Percentiles rank a stretch among this genome's conserved stretches.
Evolutionary conservation across 30 jellyfish, hydroid and myxozoan genomes (phyloP).

Genomic region (Clytia hemisphaerica): DNA sequence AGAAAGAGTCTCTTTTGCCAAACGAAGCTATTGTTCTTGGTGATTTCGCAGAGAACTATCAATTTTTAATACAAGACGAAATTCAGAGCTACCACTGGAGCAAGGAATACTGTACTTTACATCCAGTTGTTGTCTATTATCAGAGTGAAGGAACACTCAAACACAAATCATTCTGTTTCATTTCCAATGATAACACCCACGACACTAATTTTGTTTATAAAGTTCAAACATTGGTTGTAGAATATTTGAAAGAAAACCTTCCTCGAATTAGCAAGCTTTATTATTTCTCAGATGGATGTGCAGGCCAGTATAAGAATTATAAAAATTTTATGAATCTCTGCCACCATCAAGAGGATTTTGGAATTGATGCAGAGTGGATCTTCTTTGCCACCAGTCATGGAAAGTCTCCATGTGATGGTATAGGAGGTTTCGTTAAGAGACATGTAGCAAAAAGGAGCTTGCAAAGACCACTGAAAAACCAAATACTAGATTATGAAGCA

Average conservation of each 20-base stretch:
- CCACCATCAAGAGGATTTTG: constrained; percentile 38
- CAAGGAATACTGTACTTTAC: constrained; percentile 42
- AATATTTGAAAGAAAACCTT: constrained; percentile 8
- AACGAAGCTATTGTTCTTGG: constrained; percentile 35
- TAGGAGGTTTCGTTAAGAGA: too few species aligned
- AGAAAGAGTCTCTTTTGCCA: constrained; percentile 40
- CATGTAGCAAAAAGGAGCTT: too few species aligned
- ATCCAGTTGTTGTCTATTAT: constrained; percentile 53
- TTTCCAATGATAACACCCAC: constrained; percentile 46
- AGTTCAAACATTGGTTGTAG: constrained; percentile 5
- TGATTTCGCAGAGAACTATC: constrained; percentile 58
- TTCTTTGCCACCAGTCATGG: too few species aligned
- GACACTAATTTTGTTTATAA: constrained; percentile 32
- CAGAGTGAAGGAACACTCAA: constrained; percentile 8
- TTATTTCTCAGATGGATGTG: constrained; percentile 73
- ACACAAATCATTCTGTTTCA: constrained; percentile 36
- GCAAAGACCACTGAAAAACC: too few species aligned
- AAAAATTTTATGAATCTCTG: constrained; percentile 47
- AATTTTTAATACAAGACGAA: constrained; percentile 63
- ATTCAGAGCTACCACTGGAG: constrained; percentile 61
- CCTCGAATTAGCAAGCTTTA: constrained; percentile 3
- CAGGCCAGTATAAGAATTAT: constrained; percentile 74
- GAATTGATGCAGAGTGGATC: constrained; percentile 44
- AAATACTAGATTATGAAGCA: too few species aligned
- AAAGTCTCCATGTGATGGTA: too few species aligned